Conservation (phyloP, 2,888 invertebrate species). For the Malthinus seriepunctatus region DNA sequence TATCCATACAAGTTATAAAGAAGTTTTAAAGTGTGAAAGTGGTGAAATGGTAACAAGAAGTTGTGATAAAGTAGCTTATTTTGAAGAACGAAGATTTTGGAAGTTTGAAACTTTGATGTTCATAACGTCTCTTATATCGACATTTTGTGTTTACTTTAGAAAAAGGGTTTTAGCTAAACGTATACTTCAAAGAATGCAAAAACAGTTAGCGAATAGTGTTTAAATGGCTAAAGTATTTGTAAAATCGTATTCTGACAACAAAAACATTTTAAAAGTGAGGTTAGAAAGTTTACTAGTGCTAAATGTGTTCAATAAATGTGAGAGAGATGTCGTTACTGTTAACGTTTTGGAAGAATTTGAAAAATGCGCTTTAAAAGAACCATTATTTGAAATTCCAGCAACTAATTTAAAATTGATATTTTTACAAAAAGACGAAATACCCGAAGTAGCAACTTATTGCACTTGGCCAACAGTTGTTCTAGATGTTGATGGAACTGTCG, state of each 20-base stretch:
- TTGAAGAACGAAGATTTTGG: slow-evolving; percentile 85
- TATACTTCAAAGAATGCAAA: slow-evolving; percentile 69
- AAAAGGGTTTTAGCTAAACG: slow-evolving; percentile 68
- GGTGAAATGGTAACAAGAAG: slow-evolving; percentile 82
- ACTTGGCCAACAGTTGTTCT: slow-evolving; percentile 67
- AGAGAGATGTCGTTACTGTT: slow-evolving; percentile 55
- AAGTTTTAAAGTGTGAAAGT: slow-evolving; percentile 77
- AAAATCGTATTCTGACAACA: slow-evolving; percentile 8
- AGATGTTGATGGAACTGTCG: slow-evolving; percentile 62
- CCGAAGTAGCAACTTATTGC: slow-evolving; percentile 55
- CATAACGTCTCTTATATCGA: slow-evolving; percentile 66
- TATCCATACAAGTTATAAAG: slow-evolving; percentile 81
- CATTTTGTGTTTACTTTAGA: slow-evolving; percentile 66
- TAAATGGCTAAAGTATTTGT: slow-evolving; percentile 34
- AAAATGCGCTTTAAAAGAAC: slow-evolving; percentile 28
- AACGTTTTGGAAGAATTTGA: slow-evolving; percentile 15
- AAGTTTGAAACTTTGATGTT: slow-evolving; percentile 77
- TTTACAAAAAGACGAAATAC: slow-evolving; percentile 50
- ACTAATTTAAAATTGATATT: slow-evolving; percentile 48
- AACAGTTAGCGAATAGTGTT: slow-evolving; percentile 70
- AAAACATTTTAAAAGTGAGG: slow-evolving; percentile 4
- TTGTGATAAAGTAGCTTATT: slow-evolving; percentile 82
- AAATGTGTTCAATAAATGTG: slow-evolving; percentile 64
- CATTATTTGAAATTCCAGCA: slow-evolving; percentile 47
- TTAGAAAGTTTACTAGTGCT: slow-evolving; percentile 68